Percentiles rank a stretch among this genome's conserved stretches.
phyloP scores from a whole-genome alignment of 2,113 vertebrate genomes.

The Gavia stellata region DNA sequence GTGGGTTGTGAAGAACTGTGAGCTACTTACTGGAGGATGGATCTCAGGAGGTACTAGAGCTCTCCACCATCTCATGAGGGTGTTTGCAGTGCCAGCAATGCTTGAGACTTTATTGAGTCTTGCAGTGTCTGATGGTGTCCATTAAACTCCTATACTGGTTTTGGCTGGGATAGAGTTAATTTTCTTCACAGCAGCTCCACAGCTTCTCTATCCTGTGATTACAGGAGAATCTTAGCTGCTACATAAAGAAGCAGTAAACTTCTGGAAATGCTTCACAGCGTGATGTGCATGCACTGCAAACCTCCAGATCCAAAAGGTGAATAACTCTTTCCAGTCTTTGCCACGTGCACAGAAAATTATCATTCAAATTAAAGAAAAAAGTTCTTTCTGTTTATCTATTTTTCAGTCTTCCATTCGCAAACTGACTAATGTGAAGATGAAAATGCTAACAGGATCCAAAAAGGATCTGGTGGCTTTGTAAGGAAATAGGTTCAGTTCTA shows the following conservation, averaged over 20 bases:
- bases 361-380: background rate
- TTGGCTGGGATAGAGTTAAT: background rate
- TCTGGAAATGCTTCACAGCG: background rate
- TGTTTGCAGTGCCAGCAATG: background rate
- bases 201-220: background rate
- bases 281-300: background rate
- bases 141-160: background rate
- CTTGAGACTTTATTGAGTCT: background rate
- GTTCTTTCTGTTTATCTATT: background rate
- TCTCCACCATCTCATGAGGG: background rate
- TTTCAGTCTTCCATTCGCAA: background rate
- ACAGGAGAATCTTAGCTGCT: background rate
- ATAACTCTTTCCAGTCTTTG: background rate
- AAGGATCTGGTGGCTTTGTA: slow-evolving; percentile 23
- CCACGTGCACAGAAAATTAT: background rate
- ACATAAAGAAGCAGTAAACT: background rate
- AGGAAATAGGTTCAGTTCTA: slow-evolving; percentile 52
- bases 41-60: background rate
- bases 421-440: background rate
- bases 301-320: background rate
- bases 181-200: background rate
- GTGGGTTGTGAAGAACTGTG: background rate
- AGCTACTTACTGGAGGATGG: background rate
- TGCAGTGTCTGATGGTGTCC: background rate
- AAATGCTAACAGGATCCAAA: background rate